Percentiles rank a stretch among this genome's conserved stretches.
Evolutionary conservation across 2,113 vertebrate genomes (phyloP).

Genomic region (Gila orcuttii): DNA sequence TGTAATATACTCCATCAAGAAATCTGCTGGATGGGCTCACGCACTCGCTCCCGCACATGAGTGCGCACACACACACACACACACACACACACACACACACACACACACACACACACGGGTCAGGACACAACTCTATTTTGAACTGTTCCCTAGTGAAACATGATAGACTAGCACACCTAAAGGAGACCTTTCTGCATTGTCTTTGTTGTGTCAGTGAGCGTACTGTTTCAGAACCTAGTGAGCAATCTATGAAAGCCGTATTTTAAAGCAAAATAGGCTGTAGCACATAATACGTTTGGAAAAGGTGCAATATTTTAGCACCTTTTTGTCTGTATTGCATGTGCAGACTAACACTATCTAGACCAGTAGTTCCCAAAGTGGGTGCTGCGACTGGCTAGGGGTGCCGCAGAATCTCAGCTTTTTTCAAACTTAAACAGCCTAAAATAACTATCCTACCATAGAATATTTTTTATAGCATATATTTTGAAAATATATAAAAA

Average conservation of each 20-base stretch:
- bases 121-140: constrained; percentile 16
- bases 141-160: constrained; percentile 1
- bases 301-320: not conserved
- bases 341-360: not conserved
- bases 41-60: too few species aligned
- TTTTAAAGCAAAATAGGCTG: not conserved
- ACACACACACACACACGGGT: not conserved
- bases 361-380: too few species aligned
- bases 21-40: constrained; percentile 10
- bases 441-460: too few species aligned
- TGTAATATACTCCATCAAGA: constrained; percentile 2
- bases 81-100: too few species aligned
- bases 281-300: not conserved
- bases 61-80: not conserved
- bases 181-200: not conserved
- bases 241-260: not conserved
- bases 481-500: too few species aligned
- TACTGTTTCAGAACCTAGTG: not conserved
- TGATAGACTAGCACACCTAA: constrained; percentile 7
- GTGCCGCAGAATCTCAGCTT: too few species aligned
- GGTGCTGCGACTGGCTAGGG: too few species aligned
- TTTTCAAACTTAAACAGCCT: too few species aligned
- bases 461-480: too few species aligned
- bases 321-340: not conserved
- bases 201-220: not conserved